A percentile compares a stretch with the other conserved stretches of the same genome.
Conservation (phyloP, 1,140 invertebrate genomes). For the Drosophila simulans region DNA sequence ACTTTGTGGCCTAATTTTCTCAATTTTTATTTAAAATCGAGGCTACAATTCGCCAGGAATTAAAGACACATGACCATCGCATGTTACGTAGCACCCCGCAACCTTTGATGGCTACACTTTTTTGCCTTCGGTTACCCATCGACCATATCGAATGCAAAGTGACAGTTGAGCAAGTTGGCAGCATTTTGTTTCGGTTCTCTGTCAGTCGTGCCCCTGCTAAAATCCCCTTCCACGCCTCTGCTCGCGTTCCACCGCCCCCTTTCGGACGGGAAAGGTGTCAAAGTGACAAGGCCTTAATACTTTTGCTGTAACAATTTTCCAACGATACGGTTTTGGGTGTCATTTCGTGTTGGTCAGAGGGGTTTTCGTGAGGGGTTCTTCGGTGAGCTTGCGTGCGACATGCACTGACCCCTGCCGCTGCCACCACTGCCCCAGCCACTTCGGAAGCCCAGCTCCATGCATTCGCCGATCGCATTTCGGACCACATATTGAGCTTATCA, state of each 20-base stretch:
- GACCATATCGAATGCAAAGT: conserved; percentile 43
- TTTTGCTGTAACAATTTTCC: conserved; percentile 76
- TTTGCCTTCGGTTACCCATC: conserved; percentile 7
- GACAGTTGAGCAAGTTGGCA: conserved; percentile 43
- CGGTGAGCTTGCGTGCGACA: conserved; percentile 55
- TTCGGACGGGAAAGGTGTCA: conserved; percentile 61
- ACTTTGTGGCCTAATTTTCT: background rate
- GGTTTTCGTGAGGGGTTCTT: background rate
- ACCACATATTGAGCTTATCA: conserved; percentile 82
- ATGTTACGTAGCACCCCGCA: conserved; percentile 1
- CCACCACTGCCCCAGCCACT: conserved; percentile 1
- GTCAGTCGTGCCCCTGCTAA: background rate
- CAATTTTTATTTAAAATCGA: background rate
- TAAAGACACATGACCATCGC: conserved; percentile 21
- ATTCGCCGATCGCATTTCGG: conserved; percentile 47
- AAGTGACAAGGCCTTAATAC: conserved; percentile 78
- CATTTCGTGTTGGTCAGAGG: conserved; percentile 36
- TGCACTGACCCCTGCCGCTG: conserved; percentile 48
- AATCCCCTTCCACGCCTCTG: background rate
- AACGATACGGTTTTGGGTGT: conserved; percentile 63
- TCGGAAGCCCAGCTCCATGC: conserved; percentile 3
- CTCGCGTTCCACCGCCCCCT: background rate
- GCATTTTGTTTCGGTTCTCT: conserved; percentile 35
- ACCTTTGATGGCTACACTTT: conserved; percentile 5
- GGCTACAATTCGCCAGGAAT: conserved; percentile 3